Conservation (phyloP, 2,888 invertebrate species). For the Lymantria monacha region DNA sequence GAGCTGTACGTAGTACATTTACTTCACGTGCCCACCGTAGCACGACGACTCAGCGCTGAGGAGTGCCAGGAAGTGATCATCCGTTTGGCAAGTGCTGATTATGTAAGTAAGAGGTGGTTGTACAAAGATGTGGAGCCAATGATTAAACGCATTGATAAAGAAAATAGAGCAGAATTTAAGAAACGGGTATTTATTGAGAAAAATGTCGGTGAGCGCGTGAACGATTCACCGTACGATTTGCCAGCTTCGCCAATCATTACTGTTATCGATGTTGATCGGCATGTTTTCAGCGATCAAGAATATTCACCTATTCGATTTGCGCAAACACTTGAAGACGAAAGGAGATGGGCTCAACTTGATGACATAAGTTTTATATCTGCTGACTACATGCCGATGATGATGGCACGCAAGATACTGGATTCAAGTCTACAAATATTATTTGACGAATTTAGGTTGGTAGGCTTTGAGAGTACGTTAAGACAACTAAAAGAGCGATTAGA, state of each 20-base stretch:
- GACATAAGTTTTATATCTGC: too few species aligned
- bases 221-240: slow-evolving; percentile 42
- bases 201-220: slow-evolving; percentile 33
- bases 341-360: not conserved
- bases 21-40: slow-evolving; percentile 45
- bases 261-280: not conserved
- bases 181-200: slow-evolving; percentile 54
- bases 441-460: slow-evolving; percentile 52
- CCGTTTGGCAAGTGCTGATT: slow-evolving; percentile 48
- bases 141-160: slow-evolving; percentile 40
- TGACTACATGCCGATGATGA: too few species aligned
- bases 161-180: slow-evolving; percentile 43
- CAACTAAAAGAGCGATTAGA: slow-evolving; percentile 45
- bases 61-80: slow-evolving; percentile 50
- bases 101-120: slow-evolving; percentile 41
- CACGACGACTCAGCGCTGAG: slow-evolving; percentile 37
- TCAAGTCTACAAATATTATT: slow-evolving; percentile 46
- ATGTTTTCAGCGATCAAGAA: slow-evolving; percentile 4
- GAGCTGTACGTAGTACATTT: slow-evolving; percentile 50
- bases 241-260: slow-evolving; percentile 23
- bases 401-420: too few species aligned
- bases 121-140: slow-evolving; percentile 52
- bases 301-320: slow-evolving; percentile 4
- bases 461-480: slow-evolving; percentile 50
- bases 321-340: too few species aligned